Evolutionary conservation across 2,113 vertebrate species (phyloP).

Genomic region (Hiodon alosoides): DNA sequence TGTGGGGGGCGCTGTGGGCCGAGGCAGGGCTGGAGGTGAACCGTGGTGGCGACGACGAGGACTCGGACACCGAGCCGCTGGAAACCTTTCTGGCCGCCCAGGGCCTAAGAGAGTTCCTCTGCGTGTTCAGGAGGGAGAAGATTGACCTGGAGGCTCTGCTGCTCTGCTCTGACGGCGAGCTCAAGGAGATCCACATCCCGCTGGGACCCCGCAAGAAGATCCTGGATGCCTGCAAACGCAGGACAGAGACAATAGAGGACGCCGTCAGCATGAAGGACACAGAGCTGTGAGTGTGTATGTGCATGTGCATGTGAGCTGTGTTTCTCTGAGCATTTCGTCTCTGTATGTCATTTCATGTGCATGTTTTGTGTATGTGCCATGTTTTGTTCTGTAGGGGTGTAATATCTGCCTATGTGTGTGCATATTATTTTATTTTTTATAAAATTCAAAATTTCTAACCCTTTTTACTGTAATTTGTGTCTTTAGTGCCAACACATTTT

Average conservation of each 20-base stretch:
- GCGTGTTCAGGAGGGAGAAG: conserved; percentile 83
- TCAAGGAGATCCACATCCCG: conserved; percentile 88
- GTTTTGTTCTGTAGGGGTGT: too few species aligned
- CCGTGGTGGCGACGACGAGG: conserved; percentile 64
- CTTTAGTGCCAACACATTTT: too few species aligned
- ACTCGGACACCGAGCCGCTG: conserved; percentile 73
- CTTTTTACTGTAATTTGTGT: too few species aligned
- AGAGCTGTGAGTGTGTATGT: conserved; percentile 69
- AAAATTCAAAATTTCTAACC: too few species aligned
- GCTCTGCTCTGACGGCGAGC: conserved; percentile 86
- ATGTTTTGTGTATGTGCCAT: neutral
- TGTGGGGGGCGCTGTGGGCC: conserved; percentile 77
- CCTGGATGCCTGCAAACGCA: conserved; percentile 77
- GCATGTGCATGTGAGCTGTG: neutral
- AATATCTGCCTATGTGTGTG: too few species aligned
- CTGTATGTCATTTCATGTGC: neutral
- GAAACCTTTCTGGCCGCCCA: conserved; percentile 88
- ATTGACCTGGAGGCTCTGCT: conserved; percentile 87
- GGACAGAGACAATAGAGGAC: conserved; percentile 76
- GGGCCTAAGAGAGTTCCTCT: conserved; percentile 79
- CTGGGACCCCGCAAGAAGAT: conserved; percentile 91
- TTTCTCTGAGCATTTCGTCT: neutral
- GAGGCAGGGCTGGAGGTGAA: conserved; percentile 73
- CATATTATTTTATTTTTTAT: too few species aligned
- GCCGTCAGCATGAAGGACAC: conserved; percentile 82